Percentiles rank a stretch among this genome's conserved stretches.
These are phyloP conservation scores for Prionailurus bengalensis DNA, from an alignment of 2,113 vertebrate genomes.

Conservation along the genomic window DNA sequence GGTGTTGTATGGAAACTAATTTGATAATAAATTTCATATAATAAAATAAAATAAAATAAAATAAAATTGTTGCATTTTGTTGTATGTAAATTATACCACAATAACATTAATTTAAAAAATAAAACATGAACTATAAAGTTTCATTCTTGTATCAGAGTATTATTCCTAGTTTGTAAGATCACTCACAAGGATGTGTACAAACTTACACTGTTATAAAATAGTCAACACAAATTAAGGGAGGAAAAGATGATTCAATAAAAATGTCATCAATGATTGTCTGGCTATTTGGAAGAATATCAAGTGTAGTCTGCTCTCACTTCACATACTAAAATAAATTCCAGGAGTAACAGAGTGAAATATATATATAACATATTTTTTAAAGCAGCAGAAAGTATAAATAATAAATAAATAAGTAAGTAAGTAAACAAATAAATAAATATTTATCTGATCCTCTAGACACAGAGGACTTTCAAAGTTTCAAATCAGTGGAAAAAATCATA, in stretches of 20 bases:
- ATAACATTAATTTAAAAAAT: not conserved
- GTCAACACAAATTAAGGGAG: not conserved
- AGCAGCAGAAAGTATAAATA: too few relatives aligned
- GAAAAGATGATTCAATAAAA: constrained; percentile 36
- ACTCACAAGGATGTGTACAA: not conserved
- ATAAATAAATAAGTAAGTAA: fast-evolving
- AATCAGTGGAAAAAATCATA: not conserved
- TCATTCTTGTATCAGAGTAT: not conserved
- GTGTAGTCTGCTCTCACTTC: not conserved
- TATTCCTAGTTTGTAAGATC: not conserved
- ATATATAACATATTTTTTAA: not conserved
- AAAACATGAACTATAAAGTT: not conserved
- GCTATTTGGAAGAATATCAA: constrained; percentile 9
- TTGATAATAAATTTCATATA: too few relatives aligned
- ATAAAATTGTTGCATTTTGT: not conserved
- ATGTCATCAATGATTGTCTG: not conserved
- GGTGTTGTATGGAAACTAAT: too few relatives aligned
- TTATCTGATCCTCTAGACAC: not conserved
- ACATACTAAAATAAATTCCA: not conserved
- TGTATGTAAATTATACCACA: not conserved
- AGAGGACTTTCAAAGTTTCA: not conserved
- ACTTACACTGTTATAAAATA: not conserved
- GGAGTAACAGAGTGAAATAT: not conserved
- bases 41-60: too few relatives aligned
- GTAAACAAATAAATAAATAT: not conserved